Percentiles rank a stretch among this genome's conserved stretches.
These are phyloP conservation scores for Oreohelix idahoensis DNA, from an alignment of 1,140 invertebrate species.

Conservation along the genomic window DNA sequence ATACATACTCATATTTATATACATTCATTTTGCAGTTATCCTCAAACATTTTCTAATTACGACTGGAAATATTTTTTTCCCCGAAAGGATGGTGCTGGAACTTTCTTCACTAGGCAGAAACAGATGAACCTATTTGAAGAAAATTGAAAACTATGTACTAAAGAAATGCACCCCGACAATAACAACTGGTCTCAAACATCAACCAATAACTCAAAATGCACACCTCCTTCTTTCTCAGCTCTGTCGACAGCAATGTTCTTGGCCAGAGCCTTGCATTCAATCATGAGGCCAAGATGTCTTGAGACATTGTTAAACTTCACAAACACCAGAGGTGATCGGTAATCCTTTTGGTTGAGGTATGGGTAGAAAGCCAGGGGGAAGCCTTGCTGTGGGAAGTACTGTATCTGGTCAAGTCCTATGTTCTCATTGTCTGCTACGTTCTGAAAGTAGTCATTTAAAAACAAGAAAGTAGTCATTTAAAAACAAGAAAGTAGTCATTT, in stretches of 20 bases:
- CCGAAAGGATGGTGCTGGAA: no score
- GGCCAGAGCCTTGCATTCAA: conserved; percentile 73
- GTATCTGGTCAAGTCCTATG: conserved; percentile 53
- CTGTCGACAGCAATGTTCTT: conserved; percentile 91
- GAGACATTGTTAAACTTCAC: conserved; percentile 59
- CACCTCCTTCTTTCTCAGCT: conserved; percentile 80
- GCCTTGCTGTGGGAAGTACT: conserved; percentile 61
- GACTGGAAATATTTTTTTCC: no score
- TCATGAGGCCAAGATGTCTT: conserved; percentile 60
- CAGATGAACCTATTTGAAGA: no score
- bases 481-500: background rate
- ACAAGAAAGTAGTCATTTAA: no score
- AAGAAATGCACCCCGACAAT: background rate
- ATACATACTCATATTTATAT: no score
- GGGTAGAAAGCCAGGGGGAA: conserved; percentile 69
- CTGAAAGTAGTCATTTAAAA: no score
- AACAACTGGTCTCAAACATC: background rate
- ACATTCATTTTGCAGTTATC: no score
- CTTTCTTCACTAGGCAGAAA: no score
- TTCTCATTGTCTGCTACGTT: conserved; percentile 66
- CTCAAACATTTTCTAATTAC: no score
- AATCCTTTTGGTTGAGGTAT: conserved; percentile 67
- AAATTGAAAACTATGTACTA: background rate
- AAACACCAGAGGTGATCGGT: conserved; percentile 68
- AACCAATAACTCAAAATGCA: conserved; percentile 31